These are phyloP conservation scores for Erpetoichthys calabaricus DNA, from an alignment of 2,797 vertebrate species.

Conservation along the genomic window DNA sequence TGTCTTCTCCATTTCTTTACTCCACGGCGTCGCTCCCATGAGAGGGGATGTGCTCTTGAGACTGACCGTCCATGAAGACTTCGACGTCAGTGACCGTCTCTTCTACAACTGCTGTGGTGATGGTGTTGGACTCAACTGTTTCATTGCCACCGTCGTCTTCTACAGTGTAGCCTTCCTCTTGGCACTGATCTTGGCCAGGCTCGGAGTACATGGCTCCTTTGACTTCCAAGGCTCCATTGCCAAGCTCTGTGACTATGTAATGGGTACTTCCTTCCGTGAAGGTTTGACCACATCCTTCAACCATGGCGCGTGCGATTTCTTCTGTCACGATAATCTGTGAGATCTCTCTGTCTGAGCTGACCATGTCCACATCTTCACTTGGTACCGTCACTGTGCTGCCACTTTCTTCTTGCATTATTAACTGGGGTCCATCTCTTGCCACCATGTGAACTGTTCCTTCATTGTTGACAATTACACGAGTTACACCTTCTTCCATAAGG, in stretches of 20 bases:
- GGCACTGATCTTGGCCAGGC: slow-evolving; percentile 37
- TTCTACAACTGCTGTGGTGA: too few relatives aligned
- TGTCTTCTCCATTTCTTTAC: too few relatives aligned
- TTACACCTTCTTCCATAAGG: slow-evolving; percentile 78
- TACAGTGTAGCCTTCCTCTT: too few relatives aligned
- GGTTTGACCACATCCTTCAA: slow-evolving; percentile 26
- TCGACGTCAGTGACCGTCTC: too few relatives aligned
- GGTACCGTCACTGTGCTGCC: slow-evolving; percentile 34
- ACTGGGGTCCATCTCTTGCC: slow-evolving; percentile 45
- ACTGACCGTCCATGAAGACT: too few relatives aligned
- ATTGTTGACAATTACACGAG: slow-evolving; percentile 84
- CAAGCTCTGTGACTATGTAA: slow-evolving; percentile 87
- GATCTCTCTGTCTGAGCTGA: slow-evolving; percentile 42
- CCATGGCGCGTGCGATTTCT: slow-evolving; percentile 56
- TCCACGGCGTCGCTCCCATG: too few relatives aligned
- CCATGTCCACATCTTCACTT: slow-evolving; percentile 37
- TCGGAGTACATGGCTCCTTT: slow-evolving; percentile 53
- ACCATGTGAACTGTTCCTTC: slow-evolving; percentile 69
- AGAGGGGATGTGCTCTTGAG: too few relatives aligned
- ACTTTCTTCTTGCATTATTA: slow-evolving; percentile 52
- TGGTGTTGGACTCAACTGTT: too few relatives aligned
- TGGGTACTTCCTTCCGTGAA: slow-evolving; percentile 63
- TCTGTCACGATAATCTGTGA: slow-evolving; percentile 59
- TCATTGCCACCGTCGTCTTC: too few relatives aligned
- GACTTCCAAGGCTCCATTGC: slow-evolving; percentile 57